Evolutionary conservation across 2,888 invertebrate genomes (phyloP), one percentile per base, ranked within the genome.

Genomic region (Cheilosia soror): DNA sequence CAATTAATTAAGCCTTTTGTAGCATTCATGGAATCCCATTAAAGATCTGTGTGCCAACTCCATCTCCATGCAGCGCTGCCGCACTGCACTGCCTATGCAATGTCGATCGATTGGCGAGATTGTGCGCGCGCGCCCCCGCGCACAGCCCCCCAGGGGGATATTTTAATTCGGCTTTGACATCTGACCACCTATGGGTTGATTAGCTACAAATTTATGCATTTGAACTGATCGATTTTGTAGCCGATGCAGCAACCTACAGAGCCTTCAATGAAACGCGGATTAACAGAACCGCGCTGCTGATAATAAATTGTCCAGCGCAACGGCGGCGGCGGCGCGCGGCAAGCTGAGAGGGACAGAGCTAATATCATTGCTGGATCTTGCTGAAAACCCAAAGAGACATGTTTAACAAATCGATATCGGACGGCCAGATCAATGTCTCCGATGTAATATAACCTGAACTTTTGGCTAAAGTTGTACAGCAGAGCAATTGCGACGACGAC

Each of bases 1-100:
- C 88, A 88, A 88, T 88, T 88, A 88, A 88, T 88, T 88, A 88
- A 88, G 88, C 88, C 88, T 88, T 88, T 88, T 87, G 87, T 87
- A 87, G 82, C 87, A 85, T 85, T 81, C 81, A 81, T 85, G 77
- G 85, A 81, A 85, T 85, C 81, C 81, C 76, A 85, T 81, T 81
- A 81, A 49, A 72, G 66, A 66, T 49, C 65, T 58, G 47, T 37
- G 55, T 62, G 73, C 20, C 53, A 15, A 37, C 31, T 29, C 15
- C 47, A 44, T 15, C 13, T 49, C 6, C 42, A 2, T 27, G n/a
- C 49, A 33, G 31, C 60, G n/a, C 37, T 25, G 69, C 29, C n/a
- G 57, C 57, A 25, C 29, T 42, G 42, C 66, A 37, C 15, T 40
- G 51, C 53, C 42, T 53, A 29, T n/a, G 60, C 60, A 49, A 80